Percentiles rank a stretch among this genome's conserved stretches.
phyloP scores from a whole-genome alignment of 2,113 vertebrate genomes.

The Morone saxatilis region DNA sequence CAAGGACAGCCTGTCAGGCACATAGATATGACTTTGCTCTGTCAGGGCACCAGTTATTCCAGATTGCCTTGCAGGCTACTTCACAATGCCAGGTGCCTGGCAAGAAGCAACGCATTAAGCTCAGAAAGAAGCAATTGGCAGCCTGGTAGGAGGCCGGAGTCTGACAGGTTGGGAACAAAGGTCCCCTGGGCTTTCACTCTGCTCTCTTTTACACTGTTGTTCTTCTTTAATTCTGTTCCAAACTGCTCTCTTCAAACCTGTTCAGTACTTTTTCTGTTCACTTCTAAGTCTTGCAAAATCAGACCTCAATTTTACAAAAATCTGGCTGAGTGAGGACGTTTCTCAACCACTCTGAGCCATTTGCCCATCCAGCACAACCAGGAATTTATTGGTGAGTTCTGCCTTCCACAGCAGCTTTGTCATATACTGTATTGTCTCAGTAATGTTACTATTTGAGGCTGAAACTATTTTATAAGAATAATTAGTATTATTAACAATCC shows the following conservation, averaged over 20 bases:
- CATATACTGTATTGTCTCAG: no score
- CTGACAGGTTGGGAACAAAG: not conserved
- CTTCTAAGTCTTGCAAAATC: not conserved
- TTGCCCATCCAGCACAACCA: not conserved
- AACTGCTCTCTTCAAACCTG: slow-evolving; percentile 14
- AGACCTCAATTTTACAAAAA: not conserved
- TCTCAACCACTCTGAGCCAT: not conserved
- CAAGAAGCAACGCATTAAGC: not conserved
- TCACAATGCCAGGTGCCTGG: slow-evolving; percentile 8
- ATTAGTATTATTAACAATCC: no score
- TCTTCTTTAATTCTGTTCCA: slow-evolving; percentile 1
- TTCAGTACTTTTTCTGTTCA: not conserved
- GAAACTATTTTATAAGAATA: no score
- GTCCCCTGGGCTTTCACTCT: not conserved
- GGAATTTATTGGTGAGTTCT: not conserved
- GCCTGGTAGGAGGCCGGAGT: not conserved
- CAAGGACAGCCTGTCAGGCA: slow-evolving; percentile 17
- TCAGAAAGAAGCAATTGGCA: not conserved
- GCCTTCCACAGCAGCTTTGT: not conserved
- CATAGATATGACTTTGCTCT: slow-evolving; percentile 10
- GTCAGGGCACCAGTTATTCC: slow-evolving; percentile 15
- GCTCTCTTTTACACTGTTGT: not conserved
- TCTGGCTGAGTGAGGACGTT: not conserved
- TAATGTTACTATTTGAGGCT: no score
- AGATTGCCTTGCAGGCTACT: slow-evolving; percentile 16